Evolutionary conservation across 2,797 vertebrate species (phyloP).

Genomic region (Vipera latastei): DNA sequence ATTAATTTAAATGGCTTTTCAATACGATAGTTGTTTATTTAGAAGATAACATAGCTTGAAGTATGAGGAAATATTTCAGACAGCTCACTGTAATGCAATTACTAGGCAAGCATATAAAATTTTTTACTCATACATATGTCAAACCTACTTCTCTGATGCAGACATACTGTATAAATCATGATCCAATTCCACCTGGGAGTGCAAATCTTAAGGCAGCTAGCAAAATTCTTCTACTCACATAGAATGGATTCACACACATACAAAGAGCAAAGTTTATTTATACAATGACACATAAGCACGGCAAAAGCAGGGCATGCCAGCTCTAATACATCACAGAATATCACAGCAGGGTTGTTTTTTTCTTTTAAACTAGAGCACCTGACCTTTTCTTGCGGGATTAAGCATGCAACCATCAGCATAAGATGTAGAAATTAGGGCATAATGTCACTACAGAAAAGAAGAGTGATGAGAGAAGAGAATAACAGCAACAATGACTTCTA

Average conservation of each 20-base stretch:
- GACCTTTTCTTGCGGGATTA: neutral
- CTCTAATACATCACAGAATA: neutral
- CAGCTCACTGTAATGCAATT: neutral
- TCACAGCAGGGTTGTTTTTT: neutral
- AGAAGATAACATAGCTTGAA: neutral
- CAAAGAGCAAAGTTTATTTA: neutral
- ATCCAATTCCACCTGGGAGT: neutral
- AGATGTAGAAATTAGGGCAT: neutral
- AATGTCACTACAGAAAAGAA: neutral
- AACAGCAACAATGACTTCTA: neutral
- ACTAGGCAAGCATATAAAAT: neutral
- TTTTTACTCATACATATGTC: slow-evolving; percentile 12
- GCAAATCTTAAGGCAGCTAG: neutral
- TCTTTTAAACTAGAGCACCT: neutral
- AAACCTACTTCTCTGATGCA: neutral
- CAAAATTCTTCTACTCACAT: neutral
- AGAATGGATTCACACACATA: neutral
- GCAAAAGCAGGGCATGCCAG: neutral
- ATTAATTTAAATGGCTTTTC: neutral
- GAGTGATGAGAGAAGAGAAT: neutral
- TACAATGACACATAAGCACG: neutral
- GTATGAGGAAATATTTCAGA: neutral
- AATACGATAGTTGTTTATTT: neutral
- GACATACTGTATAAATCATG: neutral
- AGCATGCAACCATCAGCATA: neutral